phyloP scores from a whole-genome alignment of 1,140 invertebrate species.

The Drosophila repletoides region DNA sequence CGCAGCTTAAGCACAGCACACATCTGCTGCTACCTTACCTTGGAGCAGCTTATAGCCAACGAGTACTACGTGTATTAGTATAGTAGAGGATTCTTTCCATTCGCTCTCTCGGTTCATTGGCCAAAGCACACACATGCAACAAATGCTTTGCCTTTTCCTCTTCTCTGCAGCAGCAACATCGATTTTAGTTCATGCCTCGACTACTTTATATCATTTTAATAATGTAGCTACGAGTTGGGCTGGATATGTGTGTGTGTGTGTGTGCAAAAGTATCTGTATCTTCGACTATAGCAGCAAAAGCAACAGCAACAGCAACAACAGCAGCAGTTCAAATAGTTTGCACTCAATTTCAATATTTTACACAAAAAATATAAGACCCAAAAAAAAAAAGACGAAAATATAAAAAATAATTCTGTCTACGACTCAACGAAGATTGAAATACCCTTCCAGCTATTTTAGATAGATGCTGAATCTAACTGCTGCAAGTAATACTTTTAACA shows the following conservation, averaged over 20 bases:
- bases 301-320: constrained; percentile 12
- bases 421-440: no score
- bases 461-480: no score
- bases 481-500: no score
- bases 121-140: constrained; percentile 58
- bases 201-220: constrained; percentile 80
- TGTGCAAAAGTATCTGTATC: constrained; percentile 5
- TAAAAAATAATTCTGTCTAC: no score
- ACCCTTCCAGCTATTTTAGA: no score
- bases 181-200: constrained; percentile 57
- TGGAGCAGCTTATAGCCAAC: neutral
- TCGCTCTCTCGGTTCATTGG: constrained; percentile 62
- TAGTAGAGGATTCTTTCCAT: constrained; percentile 39
- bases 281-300: constrained; percentile 17
- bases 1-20: constrained; percentile 43
- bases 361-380: constrained; percentile 17
- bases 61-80: neutral
- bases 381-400: constrained; percentile 15
- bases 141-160: constrained; percentile 25
- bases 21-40: constrained; percentile 35
- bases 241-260: no score
- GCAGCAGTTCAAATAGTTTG: constrained; percentile 72
- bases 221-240: constrained; percentile 68
- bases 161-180: constrained; percentile 17
- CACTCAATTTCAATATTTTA: constrained; percentile 81